Evolutionary conservation across 2,113 vertebrate species (phyloP).

Genomic region (Tapirus terrestris): DNA sequence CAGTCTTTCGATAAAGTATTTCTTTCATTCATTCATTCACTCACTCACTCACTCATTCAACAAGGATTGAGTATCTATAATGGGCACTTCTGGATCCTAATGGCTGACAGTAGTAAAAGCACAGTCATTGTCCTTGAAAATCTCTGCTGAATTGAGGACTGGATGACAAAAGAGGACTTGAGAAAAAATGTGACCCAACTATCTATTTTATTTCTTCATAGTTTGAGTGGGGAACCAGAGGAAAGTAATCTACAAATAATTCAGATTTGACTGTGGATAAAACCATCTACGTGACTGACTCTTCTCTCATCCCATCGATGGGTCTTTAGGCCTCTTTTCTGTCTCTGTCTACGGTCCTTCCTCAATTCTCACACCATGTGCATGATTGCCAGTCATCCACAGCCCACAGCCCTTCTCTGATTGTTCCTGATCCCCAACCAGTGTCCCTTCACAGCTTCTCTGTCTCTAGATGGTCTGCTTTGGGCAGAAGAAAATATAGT

Average conservation of each 20-base stretch:
- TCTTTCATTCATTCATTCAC: not conserved
- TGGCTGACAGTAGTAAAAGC: not conserved
- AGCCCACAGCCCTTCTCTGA: not conserved
- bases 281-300: not conserved
- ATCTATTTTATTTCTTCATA: slow-evolving; percentile 43
- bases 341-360: not conserved
- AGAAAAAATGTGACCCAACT: not conserved
- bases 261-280: slow-evolving; percentile 8
- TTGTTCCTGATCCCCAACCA: not conserved
- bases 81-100: not conserved
- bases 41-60: not conserved
- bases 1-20: not conserved
- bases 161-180: not conserved
- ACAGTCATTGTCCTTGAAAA: not conserved
- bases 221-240: not conserved
- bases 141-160: not conserved
- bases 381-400: not conserved
- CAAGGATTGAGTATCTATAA: not conserved
- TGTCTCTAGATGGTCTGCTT: not conserved
- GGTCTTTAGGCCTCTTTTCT: not conserved
- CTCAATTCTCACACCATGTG: not conserved
- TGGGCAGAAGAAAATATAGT: slow-evolving; percentile 13
- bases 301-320: not conserved
- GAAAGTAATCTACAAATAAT: slow-evolving; percentile 16
- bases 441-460: slow-evolving; percentile 6